Percentiles rank a stretch among this genome's conserved stretches.
These are phyloP conservation scores for Empidonax alnorum DNA, from an alignment of 2,113 vertebrate genomes.

Conservation along the genomic window DNA sequence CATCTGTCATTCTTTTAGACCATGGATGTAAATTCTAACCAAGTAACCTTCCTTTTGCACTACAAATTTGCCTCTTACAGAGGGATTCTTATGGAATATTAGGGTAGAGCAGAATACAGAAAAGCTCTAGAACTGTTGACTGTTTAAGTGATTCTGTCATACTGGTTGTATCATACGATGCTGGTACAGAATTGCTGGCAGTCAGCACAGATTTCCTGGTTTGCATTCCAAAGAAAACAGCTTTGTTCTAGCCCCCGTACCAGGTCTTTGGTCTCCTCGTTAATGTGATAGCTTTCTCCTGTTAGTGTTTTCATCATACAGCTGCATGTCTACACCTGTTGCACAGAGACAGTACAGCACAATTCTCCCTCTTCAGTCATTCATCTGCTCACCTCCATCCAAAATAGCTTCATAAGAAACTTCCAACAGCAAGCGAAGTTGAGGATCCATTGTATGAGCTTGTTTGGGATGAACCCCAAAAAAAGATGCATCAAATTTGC, in stretches of 20 bases:
- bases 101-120: background rate
- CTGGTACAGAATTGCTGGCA: background rate
- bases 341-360: background rate
- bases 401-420: constrained; percentile 91
- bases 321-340: background rate
- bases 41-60: background rate
- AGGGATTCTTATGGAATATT: background rate
- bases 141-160: background rate
- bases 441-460: constrained; percentile 97
- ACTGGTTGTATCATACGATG: background rate
- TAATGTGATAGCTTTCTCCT: background rate
- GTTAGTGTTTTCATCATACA: background rate
- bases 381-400: constrained; percentile 84
- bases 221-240: background rate
- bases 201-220: background rate
- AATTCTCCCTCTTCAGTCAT: background rate
- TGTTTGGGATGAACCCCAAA: constrained; percentile 94
- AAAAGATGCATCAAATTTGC: constrained; percentile 91
- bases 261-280: background rate
- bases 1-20: background rate
- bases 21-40: background rate
- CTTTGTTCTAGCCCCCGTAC: background rate
- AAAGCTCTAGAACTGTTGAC: background rate
- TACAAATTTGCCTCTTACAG: background rate
- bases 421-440: constrained; percentile 91